Conservation (phyloP, 1,140 invertebrate species). For the Drosophila ananassae region DNA sequence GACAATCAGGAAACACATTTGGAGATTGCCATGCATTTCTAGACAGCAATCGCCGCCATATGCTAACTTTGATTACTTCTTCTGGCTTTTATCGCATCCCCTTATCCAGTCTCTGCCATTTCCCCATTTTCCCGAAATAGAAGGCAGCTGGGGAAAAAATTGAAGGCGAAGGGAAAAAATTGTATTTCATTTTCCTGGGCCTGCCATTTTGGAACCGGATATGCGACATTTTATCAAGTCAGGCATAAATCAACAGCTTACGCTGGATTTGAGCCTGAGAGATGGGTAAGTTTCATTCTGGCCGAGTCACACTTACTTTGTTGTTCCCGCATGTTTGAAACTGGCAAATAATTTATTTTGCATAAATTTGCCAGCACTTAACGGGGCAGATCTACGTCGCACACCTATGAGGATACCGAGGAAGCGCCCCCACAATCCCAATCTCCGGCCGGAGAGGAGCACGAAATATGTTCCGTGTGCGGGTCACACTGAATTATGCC, state of each 20-base stretch:
- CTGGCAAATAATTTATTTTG: constrained; percentile 65
- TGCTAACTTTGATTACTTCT: constrained; percentile 73
- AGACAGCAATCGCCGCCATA: constrained; percentile 49
- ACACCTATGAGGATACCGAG: constrained; percentile 24
- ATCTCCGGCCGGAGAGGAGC: neutral
- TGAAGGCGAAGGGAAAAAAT: constrained; percentile 14
- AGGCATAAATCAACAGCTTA: constrained; percentile 60
- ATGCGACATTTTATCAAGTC: constrained; percentile 63
- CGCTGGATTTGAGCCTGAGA: constrained; percentile 10
- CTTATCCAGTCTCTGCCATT: constrained; percentile 1
- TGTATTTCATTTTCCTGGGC: constrained; percentile 53
- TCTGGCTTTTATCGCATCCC: constrained; percentile 50
- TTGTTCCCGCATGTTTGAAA: constrained; percentile 36
- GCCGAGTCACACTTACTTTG: constrained; percentile 15
- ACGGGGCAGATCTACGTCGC: constrained; percentile 38
- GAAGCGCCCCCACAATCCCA: neutral
- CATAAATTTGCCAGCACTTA: constrained; percentile 65
- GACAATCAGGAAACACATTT: constrained; percentile 69
- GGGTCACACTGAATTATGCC: constrained; percentile 76
- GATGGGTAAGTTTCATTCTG: constrained; percentile 1
- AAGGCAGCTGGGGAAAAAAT: neutral
- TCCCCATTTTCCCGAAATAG: constrained; percentile 6
- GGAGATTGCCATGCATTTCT: constrained; percentile 64
- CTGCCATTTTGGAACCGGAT: constrained; percentile 43
- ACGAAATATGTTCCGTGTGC: constrained; percentile 47